Evolutionary conservation across 2,113 vertebrate genomes (phyloP).

Genomic region (Hippotragus niger): DNA sequence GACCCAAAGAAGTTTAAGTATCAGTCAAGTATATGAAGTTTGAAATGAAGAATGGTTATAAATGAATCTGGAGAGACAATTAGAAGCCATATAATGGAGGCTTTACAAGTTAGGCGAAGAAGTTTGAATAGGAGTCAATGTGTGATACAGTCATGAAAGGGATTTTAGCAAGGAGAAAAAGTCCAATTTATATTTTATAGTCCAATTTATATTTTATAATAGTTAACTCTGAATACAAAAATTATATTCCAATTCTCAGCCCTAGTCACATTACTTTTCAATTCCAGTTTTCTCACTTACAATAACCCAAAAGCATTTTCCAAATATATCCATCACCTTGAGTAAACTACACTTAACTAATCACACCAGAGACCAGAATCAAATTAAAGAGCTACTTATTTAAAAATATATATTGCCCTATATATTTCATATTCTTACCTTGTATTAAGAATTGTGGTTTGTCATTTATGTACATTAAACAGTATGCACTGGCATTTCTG

Average conservation of each 20-base stretch:
- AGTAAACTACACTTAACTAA: background rate
- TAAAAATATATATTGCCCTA: background rate
- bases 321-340: background rate
- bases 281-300: background rate
- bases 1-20: background rate
- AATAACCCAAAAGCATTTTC: background rate
- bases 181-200: background rate
- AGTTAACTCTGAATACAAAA: background rate
- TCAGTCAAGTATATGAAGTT: background rate
- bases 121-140: background rate
- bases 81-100: background rate
- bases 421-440: slow-evolving; percentile 82
- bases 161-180: background rate
- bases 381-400: background rate
- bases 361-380: background rate
- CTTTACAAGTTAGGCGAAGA: background rate
- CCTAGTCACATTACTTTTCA: background rate
- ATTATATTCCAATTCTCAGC: background rate
- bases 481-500: slow-evolving; percentile 97
- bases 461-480: slow-evolving; percentile 99
- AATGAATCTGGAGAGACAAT: background rate
- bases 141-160: background rate
- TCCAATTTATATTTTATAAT: background rate
- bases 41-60: background rate
- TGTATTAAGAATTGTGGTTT: slow-evolving; percentile 96